Percentiles rank a stretch among this genome's conserved stretches.
Evolutionary conservation across 1,140 invertebrate species (phyloP).

Genomic region (Bombus cullumanus): DNA sequence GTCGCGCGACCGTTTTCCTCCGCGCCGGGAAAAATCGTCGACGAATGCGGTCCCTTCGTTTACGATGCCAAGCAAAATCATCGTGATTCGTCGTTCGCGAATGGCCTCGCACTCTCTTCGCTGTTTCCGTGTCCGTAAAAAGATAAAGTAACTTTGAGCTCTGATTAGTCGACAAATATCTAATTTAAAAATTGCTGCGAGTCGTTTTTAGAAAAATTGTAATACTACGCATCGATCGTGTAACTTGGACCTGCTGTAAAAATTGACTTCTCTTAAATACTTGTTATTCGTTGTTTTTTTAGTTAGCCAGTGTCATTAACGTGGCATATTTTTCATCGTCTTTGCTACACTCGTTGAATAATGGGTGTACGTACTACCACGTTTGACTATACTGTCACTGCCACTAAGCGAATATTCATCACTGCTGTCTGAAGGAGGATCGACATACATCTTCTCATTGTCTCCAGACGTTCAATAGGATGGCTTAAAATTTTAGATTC

Average conservation of each 20-base stretch:
- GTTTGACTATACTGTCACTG: background rate
- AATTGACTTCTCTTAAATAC: too few relatives aligned
- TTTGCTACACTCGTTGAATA: background rate
- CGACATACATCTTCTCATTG: slow-evolving; percentile 9
- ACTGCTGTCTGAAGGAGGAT: background rate
- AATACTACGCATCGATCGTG: too few relatives aligned
- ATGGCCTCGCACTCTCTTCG: too few relatives aligned
- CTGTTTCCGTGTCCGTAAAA: background rate
- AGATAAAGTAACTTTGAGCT: background rate
- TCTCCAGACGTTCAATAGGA: background rate
- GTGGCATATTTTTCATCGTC: too few relatives aligned
- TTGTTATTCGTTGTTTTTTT: background rate
- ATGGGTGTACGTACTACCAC: background rate
- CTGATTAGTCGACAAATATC: background rate
- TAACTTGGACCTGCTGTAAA: too few relatives aligned
- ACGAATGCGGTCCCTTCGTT: slow-evolving; percentile 21
- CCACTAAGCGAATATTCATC: slow-evolving; percentile 1
- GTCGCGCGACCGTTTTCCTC: slow-evolving; percentile 40
- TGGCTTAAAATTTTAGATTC: slow-evolving; percentile 5
- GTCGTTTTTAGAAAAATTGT: background rate
- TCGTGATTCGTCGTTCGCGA: background rate
- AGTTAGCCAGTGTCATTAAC: background rate
- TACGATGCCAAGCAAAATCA: background rate
- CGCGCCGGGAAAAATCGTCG: slow-evolving; percentile 5
- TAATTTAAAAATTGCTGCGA: background rate